phyloP scores from a whole-genome alignment of 2,113 vertebrate genomes.

The Phalacrocorax pelagicus region DNA sequence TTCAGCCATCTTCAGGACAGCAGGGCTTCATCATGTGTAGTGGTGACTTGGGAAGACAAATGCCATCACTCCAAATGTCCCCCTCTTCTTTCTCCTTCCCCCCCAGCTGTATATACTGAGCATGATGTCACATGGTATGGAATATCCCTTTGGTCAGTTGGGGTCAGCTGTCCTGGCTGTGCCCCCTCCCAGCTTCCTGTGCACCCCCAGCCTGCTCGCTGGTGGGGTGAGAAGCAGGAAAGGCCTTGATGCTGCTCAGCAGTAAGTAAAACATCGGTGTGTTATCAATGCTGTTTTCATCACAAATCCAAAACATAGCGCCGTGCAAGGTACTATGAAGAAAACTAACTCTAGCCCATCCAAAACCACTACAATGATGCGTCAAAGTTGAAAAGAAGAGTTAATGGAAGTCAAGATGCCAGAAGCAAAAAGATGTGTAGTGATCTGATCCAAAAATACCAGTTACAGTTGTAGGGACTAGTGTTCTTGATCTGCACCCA shows the following conservation, averaged over 20 bases:
- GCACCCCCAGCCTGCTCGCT: neutral
- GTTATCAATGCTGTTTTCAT: neutral
- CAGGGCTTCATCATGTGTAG: accelerated
- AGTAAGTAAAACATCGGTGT: neutral
- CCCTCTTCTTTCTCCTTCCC: neutral
- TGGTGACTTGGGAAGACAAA: neutral
- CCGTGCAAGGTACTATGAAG: neutral
- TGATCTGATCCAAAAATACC: neutral
- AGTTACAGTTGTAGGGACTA: neutral
- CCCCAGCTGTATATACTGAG: neutral
- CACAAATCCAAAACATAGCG: neutral
- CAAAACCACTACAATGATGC: neutral
- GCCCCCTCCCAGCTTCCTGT: neutral
- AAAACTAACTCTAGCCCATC: neutral
- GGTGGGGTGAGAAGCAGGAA: neutral
- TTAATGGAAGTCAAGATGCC: neutral
- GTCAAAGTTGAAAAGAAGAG: neutral
- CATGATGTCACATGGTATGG: accelerated
- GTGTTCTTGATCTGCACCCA: neutral
- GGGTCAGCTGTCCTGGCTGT: neutral
- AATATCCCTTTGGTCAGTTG: neutral
- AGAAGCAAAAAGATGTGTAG: neutral
- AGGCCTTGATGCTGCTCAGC: neutral
- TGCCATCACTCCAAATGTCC: accelerated
- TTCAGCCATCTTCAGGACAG: neutral